A percentile compares a stretch with the other conserved stretches of the same genome.
These are phyloP conservation scores for Dermatemys mawii DNA, from an alignment of 2,113 vertebrate species.

Conservation along the genomic window DNA sequence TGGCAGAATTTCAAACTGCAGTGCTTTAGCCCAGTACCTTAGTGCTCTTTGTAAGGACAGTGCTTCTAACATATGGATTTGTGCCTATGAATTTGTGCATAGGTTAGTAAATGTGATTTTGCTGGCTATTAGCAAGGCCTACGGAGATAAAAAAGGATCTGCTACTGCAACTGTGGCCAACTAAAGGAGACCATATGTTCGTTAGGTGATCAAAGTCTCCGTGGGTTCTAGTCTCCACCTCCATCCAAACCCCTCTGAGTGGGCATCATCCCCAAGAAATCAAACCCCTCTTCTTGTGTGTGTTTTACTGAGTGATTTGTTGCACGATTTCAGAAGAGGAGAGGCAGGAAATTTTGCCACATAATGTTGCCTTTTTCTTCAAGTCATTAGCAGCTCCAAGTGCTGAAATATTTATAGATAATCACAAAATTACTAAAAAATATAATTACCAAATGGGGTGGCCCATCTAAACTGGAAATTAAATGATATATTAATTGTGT, in stretches of 20 bases:
- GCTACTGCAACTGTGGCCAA: neutral
- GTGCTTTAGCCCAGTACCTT: neutral
- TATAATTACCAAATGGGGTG: constrained; percentile 47
- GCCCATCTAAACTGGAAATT: constrained; percentile 63
- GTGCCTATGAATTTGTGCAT: too few relatives aligned
- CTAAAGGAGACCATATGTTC: too few relatives aligned
- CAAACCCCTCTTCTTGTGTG: fast-evolving
- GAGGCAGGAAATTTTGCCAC: neutral
- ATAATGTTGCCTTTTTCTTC: constrained; percentile 63
- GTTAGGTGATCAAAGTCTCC: neutral
- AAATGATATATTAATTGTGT: constrained; percentile 72
- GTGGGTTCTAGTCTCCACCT: neutral
- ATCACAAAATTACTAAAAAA: constrained; percentile 57
- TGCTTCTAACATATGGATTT: neutral
- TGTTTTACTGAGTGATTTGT: neutral
- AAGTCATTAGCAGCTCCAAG: constrained; percentile 41
- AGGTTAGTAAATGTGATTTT: neutral
- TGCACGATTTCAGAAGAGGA: neutral
- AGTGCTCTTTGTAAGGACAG: neutral
- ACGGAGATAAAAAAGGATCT: neutral
- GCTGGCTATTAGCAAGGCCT: neutral
- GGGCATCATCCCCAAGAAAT: neutral
- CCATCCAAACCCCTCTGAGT: neutral
- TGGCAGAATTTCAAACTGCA: neutral
- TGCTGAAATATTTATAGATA: constrained; percentile 62